Base-by-base conservation (phyloP, 2,888 invertebrate genomes). In the Sphaerophoria rueppellii region DNA sequence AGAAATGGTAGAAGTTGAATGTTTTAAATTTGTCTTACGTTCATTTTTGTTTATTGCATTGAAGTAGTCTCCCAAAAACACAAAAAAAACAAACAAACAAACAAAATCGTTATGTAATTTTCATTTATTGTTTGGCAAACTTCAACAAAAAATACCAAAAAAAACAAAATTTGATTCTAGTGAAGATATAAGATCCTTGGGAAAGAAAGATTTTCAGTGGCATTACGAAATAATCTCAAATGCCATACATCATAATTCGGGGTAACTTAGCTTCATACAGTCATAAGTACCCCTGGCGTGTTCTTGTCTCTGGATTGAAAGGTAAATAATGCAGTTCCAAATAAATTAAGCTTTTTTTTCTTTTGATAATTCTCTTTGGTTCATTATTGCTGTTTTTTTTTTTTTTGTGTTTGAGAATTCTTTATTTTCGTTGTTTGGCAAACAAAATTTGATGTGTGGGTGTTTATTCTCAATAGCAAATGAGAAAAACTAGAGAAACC, bases 231-330 rank as follows among this genome's bases (percentile, higher is more conserved):
- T 74, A 80, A 78, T 83, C 88, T 88, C 90, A 90, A 92, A 97
- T 97, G 97, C 97, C 96, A 93, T 97, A 97, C 95, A 96, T 97
- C 94, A 93, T 97, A 93, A 96, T 97, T 90, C 95, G 96, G 92
- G 96, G 96, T 93, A 96, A 96, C 93, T 94, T 96, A 91, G 96
- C 96, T 92, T 96, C 96, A 65, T 96, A 96, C 92, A 95, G 96
- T 93, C 95, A 96, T 93, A 95, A 95, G 93, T 95, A 96, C 93
- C 96, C 96, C 92, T 96, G 96, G 96, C 94, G 96, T 92, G 96
- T 96, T 89, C 94, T 96, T 91, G 96, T 97, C 89, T 96, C 96
- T 89, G 97, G 97, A 91, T 93, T 97, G 89, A 96, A 96, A 95
- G 95, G 95, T 95, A 94, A 90, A 87, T 24, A 24, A 1, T 86